These are phyloP conservation scores for Brachypteracias leptosomus DNA, from an alignment of 2,113 vertebrate species.

Conservation along the genomic window DNA sequence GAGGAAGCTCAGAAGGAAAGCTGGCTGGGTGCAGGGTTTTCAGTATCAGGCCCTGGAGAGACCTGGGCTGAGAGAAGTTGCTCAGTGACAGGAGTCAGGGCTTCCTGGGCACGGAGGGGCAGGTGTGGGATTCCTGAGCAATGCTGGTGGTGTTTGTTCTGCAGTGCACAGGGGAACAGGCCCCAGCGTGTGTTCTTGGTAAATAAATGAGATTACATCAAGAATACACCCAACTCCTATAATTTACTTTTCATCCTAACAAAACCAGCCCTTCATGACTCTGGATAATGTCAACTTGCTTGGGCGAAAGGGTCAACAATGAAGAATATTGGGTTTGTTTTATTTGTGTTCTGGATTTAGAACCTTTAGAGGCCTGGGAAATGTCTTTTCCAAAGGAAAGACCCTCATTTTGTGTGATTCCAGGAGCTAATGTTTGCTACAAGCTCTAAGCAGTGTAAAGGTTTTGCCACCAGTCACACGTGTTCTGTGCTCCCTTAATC, in stretches of 20 bases:
- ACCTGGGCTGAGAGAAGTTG: neutral
- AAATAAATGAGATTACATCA: constrained; percentile 34
- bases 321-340: neutral
- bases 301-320: neutral
- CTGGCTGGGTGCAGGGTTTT: neutral
- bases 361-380: neutral
- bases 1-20: neutral
- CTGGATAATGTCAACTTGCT: neutral
- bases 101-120: neutral
- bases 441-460: neutral
- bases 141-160: neutral
- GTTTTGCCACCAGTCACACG: neutral
- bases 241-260: constrained; percentile 14
- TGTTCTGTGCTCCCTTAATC: neutral
- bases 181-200: neutral
- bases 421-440: neutral
- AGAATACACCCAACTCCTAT: neutral
- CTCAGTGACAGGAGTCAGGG: neutral
- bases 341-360: neutral
- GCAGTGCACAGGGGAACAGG: neutral
- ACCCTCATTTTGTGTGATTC: neutral
- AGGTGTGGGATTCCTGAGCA: neutral
- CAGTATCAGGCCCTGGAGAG: neutral
- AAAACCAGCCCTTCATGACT: neutral
- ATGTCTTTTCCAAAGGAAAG: neutral